phyloP scores from a whole-genome alignment of 1,140 invertebrate genomes.

The Branchinecta lynchi region DNA sequence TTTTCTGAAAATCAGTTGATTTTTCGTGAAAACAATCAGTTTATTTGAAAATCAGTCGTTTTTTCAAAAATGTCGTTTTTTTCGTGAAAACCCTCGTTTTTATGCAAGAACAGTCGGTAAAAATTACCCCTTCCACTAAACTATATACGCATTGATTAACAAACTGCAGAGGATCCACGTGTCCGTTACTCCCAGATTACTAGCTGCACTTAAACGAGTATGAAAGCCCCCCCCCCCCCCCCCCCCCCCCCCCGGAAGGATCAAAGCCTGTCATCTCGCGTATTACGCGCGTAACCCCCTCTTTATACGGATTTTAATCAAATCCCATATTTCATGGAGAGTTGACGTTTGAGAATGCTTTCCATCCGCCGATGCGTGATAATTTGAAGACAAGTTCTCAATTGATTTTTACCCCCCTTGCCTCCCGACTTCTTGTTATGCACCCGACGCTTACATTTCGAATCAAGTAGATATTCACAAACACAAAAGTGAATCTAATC shows the following conservation, averaged over 20 bases:
- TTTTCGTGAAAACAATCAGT: too few relatives aligned
- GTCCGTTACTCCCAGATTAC: too few relatives aligned
- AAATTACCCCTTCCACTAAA: too few relatives aligned
- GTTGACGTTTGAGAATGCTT: constrained; percentile 7
- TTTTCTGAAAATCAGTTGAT: too few relatives aligned
- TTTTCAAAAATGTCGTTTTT: too few relatives aligned
- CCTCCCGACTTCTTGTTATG: constrained; percentile 6
- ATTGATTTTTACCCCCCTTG: constrained; percentile 9
- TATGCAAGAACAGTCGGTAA: too few relatives aligned
- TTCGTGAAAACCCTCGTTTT: too few relatives aligned
- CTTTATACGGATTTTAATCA: background rate
- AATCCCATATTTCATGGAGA: background rate
- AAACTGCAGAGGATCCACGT: too few relatives aligned
- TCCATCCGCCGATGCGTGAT: background rate
- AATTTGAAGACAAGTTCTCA: constrained; percentile 11
- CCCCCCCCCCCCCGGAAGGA: background rate
- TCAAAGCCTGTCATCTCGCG: background rate
- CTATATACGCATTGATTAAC: too few relatives aligned
- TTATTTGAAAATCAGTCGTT: too few relatives aligned
- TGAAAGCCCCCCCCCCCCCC: too few relatives aligned
- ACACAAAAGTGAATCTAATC: background rate
- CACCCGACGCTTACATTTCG: background rate
- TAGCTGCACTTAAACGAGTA: too few relatives aligned
- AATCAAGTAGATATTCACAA: constrained; percentile 10
- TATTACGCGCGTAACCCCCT: constrained; percentile 3